A percentile compares a stretch with the other conserved stretches of the same genome.
phyloP scores from a whole-genome alignment of 1,140 invertebrate species.

The Rhagoletis zephyria region DNA sequence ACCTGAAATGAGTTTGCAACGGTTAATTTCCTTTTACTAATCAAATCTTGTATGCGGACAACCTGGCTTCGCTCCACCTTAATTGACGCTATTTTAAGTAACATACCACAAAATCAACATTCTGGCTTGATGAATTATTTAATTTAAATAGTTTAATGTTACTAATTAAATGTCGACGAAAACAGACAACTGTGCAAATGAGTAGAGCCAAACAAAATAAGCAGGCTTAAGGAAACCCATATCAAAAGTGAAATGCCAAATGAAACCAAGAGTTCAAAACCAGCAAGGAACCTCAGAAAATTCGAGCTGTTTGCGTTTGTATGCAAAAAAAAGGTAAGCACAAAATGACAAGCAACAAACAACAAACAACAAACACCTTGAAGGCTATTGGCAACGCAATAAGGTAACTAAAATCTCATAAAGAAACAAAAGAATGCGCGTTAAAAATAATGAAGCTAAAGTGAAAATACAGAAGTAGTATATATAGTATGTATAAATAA shows the following conservation, averaged over 20 bases:
- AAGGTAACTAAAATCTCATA: not conserved
- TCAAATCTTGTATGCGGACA: too few relatives aligned
- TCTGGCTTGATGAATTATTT: slow-evolving; percentile 30
- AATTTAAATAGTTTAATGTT: slow-evolving; percentile 19
- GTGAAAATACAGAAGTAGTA: not conserved
- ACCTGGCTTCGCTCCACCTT: too few relatives aligned
- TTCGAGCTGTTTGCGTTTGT: too few relatives aligned
- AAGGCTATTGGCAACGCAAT: too few relatives aligned
- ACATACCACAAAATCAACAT: not conserved
- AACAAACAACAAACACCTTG: too few relatives aligned
- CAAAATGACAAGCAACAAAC: too few relatives aligned
- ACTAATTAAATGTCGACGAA: not conserved
- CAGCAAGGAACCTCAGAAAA: too few relatives aligned
- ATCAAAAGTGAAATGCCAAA: slow-evolving; percentile 36
- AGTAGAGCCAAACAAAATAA: not conserved
- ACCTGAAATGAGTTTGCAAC: too few relatives aligned
- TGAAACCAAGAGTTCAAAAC: not conserved
- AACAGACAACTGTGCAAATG: not conserved
- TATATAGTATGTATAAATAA: not conserved
- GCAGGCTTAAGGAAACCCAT: not conserved
- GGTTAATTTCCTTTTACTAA: too few relatives aligned
- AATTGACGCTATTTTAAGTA: too few relatives aligned
- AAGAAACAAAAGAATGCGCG: slow-evolving; percentile 7
- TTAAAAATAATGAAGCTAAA: slow-evolving; percentile 5
- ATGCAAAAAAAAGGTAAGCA: too few relatives aligned